phyloP scores from a whole-genome alignment of 2,797 vertebrate species.

The Poecilia gillii region DNA sequence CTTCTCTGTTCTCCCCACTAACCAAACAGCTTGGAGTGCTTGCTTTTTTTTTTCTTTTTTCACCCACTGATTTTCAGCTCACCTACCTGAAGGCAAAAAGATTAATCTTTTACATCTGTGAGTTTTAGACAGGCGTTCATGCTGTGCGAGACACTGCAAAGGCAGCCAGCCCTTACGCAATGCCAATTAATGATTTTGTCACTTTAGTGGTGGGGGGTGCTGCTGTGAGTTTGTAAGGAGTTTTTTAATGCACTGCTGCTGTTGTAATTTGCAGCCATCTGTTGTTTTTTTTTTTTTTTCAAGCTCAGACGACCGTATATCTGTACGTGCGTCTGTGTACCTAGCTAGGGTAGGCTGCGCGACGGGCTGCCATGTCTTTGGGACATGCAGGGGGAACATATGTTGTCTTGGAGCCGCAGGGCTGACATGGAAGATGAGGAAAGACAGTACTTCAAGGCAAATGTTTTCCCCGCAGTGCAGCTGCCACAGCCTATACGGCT shows the following conservation, averaged over 20 bases:
- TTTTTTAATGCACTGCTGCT: conserved; percentile 83
- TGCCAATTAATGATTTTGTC: conserved; percentile 96
- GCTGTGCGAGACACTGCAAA: conserved; percentile 87
- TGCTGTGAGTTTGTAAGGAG: conserved; percentile 82
- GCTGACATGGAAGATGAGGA: conserved; percentile 99
- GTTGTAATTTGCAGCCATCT: conserved; percentile 93
- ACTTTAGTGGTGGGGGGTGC: conserved; percentile 82
- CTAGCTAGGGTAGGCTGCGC: conserved; percentile 79
- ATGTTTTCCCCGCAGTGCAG: conserved; percentile 94
- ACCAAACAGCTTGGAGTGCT: conserved; percentile 79
- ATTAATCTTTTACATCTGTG: conserved; percentile 86
- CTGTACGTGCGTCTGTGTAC: conserved; percentile 63
- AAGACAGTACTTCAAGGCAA: conserved; percentile 98
- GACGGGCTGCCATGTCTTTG: conserved; percentile 89
- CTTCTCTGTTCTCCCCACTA: conserved; percentile 69
- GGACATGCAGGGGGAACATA: conserved; percentile 95
- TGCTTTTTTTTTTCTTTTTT: conserved; percentile 9
- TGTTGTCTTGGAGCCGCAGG: conserved; percentile 95
- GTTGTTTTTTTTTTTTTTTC: conserved; percentile 31
- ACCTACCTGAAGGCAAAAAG: conserved; percentile 87
- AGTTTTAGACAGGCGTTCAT: conserved; percentile 89
- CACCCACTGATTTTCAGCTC: conserved; percentile 82
- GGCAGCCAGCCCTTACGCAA: conserved; percentile 84
- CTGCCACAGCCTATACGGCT: conserved; percentile 93
- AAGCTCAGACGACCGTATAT: conserved; percentile 44